Base-by-base conservation (phyloP, 2,888 invertebrate genomes). In the Platycheirus rosarum region DNA sequence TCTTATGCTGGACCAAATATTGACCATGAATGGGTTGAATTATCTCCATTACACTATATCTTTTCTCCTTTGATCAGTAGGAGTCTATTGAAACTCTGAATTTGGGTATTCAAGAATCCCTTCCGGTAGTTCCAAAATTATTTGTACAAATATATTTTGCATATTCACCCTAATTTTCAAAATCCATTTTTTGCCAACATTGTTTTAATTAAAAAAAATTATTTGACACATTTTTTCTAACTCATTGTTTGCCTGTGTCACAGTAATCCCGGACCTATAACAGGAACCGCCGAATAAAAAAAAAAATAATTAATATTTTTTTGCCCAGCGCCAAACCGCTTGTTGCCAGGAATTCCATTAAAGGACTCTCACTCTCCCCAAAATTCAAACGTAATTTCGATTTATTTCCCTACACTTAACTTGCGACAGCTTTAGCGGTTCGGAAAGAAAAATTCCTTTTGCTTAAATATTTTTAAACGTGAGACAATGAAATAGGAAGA, bases 311-410 rank as follows among this genome's bases (percentile, higher is more conserved):
- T 75, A 53, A 53, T 26, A 32, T 46, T 35, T 35, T 46, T 29
- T 62, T 23, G 5, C 8, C 1, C 13, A 23, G 7, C 48, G 13
- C 13, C 26, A n/a, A 6, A 8, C 23, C 20, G 46, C 18, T 8
- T 7, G 11, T n/a, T 14, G 48, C 35, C 48, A 32, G 35, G 20
- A 49, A 57, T 74, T 66, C n/a, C 40, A 60, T 74, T 49, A 32
- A 44, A 29, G 7, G 3, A 29, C 42, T 20, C 29, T 42, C 0
- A 14, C 42, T 16, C 53, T 20, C 32, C n/a, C 6, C 29, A 2
- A 26, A 14, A 78, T 66, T 62, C 26, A 40, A 51, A 18, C 23
- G 40, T 60, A 53, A 63, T 75, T 65, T 69, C 32, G 69, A 75
- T 69, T 69, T 74, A 63, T 69, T 42, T 44, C 29, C 8, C 49